Percentiles rank a stretch among this genome's conserved stretches.
Evolutionary conservation across 2,113 vertebrate species (phyloP).

Genomic region (Todiramphus saurophagus): DNA sequence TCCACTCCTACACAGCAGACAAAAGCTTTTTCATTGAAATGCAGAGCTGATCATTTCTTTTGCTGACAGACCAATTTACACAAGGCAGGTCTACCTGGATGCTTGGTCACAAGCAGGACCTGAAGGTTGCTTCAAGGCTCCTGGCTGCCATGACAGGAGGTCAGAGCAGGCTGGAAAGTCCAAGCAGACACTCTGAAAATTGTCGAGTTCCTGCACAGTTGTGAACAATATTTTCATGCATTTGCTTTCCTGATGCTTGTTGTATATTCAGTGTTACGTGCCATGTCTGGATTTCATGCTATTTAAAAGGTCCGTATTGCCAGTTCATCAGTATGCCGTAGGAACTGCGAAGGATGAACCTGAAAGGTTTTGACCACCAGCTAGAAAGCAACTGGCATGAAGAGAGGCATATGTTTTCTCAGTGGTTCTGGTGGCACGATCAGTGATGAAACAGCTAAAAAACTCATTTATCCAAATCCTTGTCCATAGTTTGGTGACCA

Average conservation of each 20-base stretch:
- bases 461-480: background rate
- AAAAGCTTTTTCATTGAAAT: background rate
- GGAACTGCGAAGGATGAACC: background rate
- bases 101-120: background rate
- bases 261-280: background rate
- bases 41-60: background rate
- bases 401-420: background rate
- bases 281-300: background rate
- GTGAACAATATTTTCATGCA: rapidly evolving
- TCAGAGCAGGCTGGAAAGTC: background rate
- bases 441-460: background rate
- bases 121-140: background rate
- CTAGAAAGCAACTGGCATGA: background rate
- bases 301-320: rapidly evolving
- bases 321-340: rapidly evolving
- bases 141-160: background rate
- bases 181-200: background rate
- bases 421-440: background rate
- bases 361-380: background rate
- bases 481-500: background rate
- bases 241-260: background rate
- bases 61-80: background rate
- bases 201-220: background rate
- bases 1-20: background rate
- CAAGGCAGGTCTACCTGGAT: background rate